Evolutionary conservation across 1,140 invertebrate species (phyloP), one percentile per base, ranked within the genome.

Genomic region (Steinernema khuongi): DNA sequence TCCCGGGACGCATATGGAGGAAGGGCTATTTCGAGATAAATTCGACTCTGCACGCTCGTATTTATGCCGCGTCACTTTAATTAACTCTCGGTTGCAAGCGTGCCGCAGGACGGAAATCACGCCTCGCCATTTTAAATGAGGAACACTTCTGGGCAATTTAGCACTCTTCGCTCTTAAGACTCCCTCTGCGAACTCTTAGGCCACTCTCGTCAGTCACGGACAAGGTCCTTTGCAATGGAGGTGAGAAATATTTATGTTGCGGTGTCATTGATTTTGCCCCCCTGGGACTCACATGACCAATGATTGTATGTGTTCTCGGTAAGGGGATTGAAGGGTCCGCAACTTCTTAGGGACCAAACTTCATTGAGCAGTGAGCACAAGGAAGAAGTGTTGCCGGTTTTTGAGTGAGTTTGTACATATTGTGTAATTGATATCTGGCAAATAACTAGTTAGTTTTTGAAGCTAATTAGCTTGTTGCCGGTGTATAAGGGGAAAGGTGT

Each of bases 31-130:
- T 60, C 26, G 19, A 60, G 50, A 60, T 60, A 60, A 60, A 60
- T 22, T 60, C 22, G 14, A 22, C n/a, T 22, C 2, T 22, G 50
- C 50, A 60, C 14, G 36, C 7, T n/a, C 36, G 7, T 60, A 60
- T 60, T 60, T 60, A 60, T 60, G 50, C 50, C 11, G 50, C 50
- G 50, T 60, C 50, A 60, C 50, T 60, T 60, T 60, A 60, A 60
- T 60, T 60, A 60, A 60, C 50, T 60, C 50, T 60, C 50, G n/a
- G n/a, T 7, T 60, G 50, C 50, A 22, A 17, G 11, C 50, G 50
- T 60, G 50, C 50, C 4, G 11, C 19, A 4, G 19, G 50, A 14
- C 50, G 50, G 50, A 60, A 60, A 60, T 60, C 50, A 22, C 50
- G 50, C 50, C 50, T 22, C n/a, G 11, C 50, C 22, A 60, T 60